These are phyloP conservation scores for Xylocampa areola DNA, from an alignment of 2,888 invertebrate genomes.

Conservation along the genomic window DNA sequence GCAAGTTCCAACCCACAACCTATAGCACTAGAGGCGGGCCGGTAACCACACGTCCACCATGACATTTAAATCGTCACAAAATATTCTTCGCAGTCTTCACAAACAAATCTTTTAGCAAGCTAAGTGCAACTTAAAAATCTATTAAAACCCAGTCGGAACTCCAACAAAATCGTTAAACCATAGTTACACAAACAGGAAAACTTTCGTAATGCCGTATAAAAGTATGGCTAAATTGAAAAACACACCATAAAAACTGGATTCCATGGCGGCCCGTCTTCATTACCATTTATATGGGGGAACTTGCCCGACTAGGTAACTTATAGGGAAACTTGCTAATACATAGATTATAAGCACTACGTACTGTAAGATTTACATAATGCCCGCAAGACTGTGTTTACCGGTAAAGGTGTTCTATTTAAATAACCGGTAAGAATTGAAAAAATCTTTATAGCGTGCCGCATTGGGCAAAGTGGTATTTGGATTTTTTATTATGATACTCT, in stretches of 20 bases:
- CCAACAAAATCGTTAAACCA: conserved; percentile 41
- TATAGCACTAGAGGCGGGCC: too few species aligned
- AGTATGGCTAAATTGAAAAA: conserved; percentile 78
- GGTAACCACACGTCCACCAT: too few species aligned
- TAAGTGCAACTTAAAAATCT: background rate
- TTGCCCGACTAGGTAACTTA: conserved; percentile 72
- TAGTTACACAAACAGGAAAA: conserved; percentile 63
- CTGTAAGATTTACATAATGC: conserved; percentile 56
- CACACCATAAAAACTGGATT: conserved; percentile 65
- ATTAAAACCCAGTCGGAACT: background rate
- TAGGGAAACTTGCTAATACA: conserved; percentile 72
- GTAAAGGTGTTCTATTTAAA: background rate
- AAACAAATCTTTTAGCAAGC: conserved; percentile 1
- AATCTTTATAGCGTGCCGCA: too few species aligned
- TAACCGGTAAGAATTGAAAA: too few species aligned
- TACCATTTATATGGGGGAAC: conserved; percentile 85
- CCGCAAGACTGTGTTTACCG: conserved; percentile 36
- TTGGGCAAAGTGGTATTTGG: too few species aligned
- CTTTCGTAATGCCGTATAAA: conserved; percentile 63
- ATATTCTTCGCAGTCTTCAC: too few species aligned
- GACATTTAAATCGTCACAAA: too few species aligned
- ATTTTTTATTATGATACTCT: too few species aligned
- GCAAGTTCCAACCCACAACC: too few species aligned
- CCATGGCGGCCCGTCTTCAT: conserved; percentile 65
- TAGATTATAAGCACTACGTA: conserved; percentile 67